Percentiles rank a stretch among this genome's conserved stretches.
Evolutionary conservation across 2,797 vertebrate species (phyloP).

Genomic region (Erethizon dorsatum): DNA sequence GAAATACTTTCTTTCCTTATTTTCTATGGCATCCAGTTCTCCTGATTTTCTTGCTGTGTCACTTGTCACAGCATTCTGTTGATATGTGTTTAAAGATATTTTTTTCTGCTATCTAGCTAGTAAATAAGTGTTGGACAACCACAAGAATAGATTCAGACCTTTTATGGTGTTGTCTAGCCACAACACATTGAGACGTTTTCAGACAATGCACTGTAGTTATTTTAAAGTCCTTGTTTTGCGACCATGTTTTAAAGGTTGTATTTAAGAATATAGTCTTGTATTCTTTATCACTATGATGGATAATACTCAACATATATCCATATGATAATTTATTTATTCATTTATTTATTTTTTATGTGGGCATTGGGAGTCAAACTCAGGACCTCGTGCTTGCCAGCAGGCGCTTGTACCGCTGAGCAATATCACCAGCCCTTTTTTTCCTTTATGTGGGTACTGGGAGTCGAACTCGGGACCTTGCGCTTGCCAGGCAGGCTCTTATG

Average conservation of each 20-base stretch:
- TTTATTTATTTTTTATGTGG: too few relatives aligned
- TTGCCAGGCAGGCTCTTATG: too few relatives aligned
- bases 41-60: not conserved
- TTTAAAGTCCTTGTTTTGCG: not conserved
- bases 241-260: constrained; percentile 35
- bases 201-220: not conserved
- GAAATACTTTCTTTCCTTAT: constrained; percentile 34
- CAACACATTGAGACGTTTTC: not conserved
- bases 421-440: too few relatives aligned
- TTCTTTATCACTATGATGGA: constrained; percentile 27
- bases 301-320: not conserved
- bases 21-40: not conserved
- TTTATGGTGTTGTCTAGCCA: not conserved
- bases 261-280: not conserved
- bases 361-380: too few relatives aligned
- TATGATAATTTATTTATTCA: not conserved
- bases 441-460: too few relatives aligned
- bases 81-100: not conserved
- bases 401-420: too few relatives aligned
- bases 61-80: not conserved
- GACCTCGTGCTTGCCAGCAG: too few relatives aligned
- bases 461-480: too few relatives aligned
- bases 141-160: not conserved
- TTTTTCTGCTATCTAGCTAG: not conserved
- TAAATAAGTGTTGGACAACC: constrained; percentile 48